Conservation (phyloP, 2,888 invertebrate genomes). For the Nezara viridula region DNA sequence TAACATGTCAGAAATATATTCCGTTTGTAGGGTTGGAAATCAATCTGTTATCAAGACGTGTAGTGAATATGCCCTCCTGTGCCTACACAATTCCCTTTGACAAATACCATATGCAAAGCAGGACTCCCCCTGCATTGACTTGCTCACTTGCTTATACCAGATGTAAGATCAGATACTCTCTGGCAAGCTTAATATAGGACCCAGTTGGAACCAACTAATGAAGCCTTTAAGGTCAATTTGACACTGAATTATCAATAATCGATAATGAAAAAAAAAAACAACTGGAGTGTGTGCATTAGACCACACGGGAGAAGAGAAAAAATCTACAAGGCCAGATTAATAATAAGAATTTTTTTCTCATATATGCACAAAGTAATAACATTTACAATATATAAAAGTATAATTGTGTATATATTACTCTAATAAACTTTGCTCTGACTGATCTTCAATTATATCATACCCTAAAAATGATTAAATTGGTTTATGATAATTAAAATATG, state of each 20-base stretch:
- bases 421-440: too few species aligned
- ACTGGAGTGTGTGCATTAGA: too few species aligned
- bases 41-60: not conserved
- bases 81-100: constrained; percentile 30
- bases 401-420: too few species aligned
- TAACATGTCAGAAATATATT: not conserved
- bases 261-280: too few species aligned
- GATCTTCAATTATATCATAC: too few species aligned
- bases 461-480: too few species aligned
- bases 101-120: not conserved
- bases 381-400: too few species aligned
- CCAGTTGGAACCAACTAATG: not conserved
- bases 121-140: not conserved
- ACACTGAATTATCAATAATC: not conserved
- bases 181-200: not conserved
- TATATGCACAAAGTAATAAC: too few species aligned
- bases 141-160: not conserved
- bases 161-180: not conserved
- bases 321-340: too few species aligned
- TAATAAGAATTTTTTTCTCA: too few species aligned
- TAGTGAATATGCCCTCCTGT: not conserved
- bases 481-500: too few species aligned
- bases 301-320: too few species aligned
- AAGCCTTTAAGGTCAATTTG: not conserved
- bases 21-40: not conserved